Evolutionary conservation across 2,888 invertebrate genomes (phyloP).

Genomic region (Brachypalpus laphriformis): DNA sequence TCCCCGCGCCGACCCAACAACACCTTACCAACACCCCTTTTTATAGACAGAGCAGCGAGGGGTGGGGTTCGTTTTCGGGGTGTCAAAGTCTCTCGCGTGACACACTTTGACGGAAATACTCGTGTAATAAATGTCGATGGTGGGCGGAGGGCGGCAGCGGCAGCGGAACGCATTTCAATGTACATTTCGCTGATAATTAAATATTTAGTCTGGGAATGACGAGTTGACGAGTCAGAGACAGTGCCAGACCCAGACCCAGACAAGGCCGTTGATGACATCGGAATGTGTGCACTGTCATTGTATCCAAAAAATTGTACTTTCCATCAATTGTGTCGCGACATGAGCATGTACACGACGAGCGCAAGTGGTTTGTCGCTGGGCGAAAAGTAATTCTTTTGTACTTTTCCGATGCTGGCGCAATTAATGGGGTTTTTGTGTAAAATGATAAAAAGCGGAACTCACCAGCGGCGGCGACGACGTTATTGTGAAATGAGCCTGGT

Average conservation of each 20-base stretch:
- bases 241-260: background rate
- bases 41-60: no score
- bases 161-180: constrained; percentile 19
- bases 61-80: background rate
- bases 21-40: background rate
- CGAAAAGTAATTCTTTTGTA: constrained; percentile 58
- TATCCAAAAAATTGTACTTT: constrained; percentile 19
- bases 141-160: background rate
- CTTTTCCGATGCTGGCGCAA: constrained; percentile 67
- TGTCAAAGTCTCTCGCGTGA: constrained; percentile 34
- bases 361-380: constrained; percentile 21
- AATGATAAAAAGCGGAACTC: constrained; percentile 43
- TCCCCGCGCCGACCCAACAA: background rate
- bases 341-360: background rate
- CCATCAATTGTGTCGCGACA: constrained; percentile 40
- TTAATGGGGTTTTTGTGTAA: constrained; percentile 68
- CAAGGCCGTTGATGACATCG: background rate
- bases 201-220: constrained; percentile 62
- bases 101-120: constrained; percentile 40
- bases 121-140: constrained; percentile 14
- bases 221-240: constrained; percentile 26
- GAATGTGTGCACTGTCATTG: constrained; percentile 8
- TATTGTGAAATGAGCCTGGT: constrained; percentile 26
- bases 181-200: constrained; percentile 52
- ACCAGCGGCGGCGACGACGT: background rate